Evolutionary conservation across 2,113 vertebrate genomes (phyloP), one percentile per base, ranked within the genome.

Genomic region (Zosterops hypoxanthus): DNA sequence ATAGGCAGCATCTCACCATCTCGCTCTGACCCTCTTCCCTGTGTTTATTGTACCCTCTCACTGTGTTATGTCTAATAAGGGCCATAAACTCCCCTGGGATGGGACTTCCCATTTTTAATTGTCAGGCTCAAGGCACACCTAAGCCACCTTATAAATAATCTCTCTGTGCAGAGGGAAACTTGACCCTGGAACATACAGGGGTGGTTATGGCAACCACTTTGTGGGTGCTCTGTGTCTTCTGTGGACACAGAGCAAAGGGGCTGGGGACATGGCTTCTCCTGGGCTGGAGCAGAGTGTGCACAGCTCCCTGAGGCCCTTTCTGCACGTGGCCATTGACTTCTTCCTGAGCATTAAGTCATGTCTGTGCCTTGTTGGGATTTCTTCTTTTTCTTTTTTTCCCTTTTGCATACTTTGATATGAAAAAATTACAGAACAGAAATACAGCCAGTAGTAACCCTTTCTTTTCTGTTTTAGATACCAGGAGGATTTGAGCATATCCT

Each of bases 141-240:
- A 91, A 93, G 92, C 90, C 90, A 68, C 56, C 52, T 73, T 77
- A 41, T 88, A 96, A 92, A 93, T 93, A 92, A 83, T 71, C 34
- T 75, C 81, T 68, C 64, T 57, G 25, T 52, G 49, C 79, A 18
- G 64, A 63, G 76, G 52, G 84, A 92, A 90, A 79, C 89, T 56
- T 91, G 90, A 90, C 52, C 39, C 86, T 70, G 82, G 85, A 52
- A 31, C 3, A 3, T 71, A 59, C 89, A 89, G 66, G 36, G 13
- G 86, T 83, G 87, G 42, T 92, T 81, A 81, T 93, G 80, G 94
- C 83, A 97, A 95, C 95, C 29, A 56, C 75, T 53, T 41, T 50
- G 72, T 3, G 12, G 14, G 57, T 70, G 71, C 86, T 84, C 36
- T 69, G 82, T 88, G 70, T 93, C 65, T 82, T 22, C 68, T 61